These are phyloP conservation scores for Fragum whitleyi DNA, from an alignment of 2,888 invertebrate species.

Conservation along the genomic window DNA sequence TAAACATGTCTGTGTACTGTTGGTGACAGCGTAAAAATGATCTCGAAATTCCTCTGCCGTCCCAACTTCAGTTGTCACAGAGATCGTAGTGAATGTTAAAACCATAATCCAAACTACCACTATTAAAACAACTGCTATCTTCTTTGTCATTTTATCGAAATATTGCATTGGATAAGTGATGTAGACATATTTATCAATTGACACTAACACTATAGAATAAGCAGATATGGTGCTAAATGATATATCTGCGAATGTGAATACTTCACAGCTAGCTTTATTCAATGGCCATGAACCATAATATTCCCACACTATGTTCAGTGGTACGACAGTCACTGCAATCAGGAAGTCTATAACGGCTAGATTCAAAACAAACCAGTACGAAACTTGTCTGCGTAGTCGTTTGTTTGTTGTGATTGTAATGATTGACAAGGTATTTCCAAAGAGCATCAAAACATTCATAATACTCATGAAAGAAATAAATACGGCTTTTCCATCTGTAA, in stretches of 20 bases:
- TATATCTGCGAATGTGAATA: conserved; percentile 67
- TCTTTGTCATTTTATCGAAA: conserved; percentile 59
- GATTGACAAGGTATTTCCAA: conserved; percentile 70
- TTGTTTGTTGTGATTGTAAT: conserved; percentile 63
- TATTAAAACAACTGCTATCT: conserved; percentile 52
- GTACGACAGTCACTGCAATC: conserved; percentile 67
- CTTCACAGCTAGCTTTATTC: conserved; percentile 56
- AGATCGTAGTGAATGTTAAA: conserved; percentile 58
- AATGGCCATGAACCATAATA: conserved; percentile 68
- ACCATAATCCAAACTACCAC: conserved; percentile 63
- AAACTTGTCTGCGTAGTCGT: conserved; percentile 57
- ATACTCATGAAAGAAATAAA: conserved; percentile 61
- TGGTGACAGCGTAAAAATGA: conserved; percentile 42
- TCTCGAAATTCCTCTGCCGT: conserved; percentile 46
- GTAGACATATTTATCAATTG: conserved; percentile 71
- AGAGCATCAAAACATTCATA: conserved; percentile 66
- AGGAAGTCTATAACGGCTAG: conserved; percentile 68
- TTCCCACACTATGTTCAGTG: conserved; percentile 71
- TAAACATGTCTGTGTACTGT: conserved; percentile 58
- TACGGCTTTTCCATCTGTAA: conserved; percentile 57
- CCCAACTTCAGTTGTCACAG: conserved; percentile 65
- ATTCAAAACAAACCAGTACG: conserved; percentile 73
- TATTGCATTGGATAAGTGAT: conserved; percentile 71
- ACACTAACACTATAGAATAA: conserved; percentile 70
- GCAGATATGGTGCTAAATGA: conserved; percentile 69